Conservation (phyloP, 2,888 invertebrate genomes). For the Rhagonycha fulva region DNA sequence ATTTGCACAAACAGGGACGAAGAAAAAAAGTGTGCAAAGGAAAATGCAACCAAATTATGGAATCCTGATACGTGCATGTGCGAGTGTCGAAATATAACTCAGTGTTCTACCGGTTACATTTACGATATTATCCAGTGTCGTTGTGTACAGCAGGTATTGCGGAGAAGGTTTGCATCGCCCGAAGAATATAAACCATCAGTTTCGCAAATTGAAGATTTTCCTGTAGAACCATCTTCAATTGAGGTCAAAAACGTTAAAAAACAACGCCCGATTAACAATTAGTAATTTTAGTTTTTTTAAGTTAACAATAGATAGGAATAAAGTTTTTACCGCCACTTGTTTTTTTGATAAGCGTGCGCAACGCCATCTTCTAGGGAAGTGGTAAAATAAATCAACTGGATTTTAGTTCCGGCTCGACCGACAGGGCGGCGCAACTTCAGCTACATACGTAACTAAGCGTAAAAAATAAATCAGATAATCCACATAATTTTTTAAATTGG, state of each 20-base stretch:
- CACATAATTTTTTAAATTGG: no score
- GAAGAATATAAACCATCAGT: background rate
- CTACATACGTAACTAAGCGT: no score
- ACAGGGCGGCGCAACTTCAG: no score
- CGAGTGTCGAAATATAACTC: slow-evolving; percentile 58
- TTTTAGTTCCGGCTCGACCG: no score
- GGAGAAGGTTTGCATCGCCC: slow-evolving; percentile 26
- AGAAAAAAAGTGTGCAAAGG: slow-evolving; percentile 61
- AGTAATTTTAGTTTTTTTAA: background rate
- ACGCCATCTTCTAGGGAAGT: no score
- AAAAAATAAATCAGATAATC: no score
- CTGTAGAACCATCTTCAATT: slow-evolving; percentile 17
- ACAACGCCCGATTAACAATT: background rate
- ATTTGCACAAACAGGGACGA: slow-evolving; percentile 65
- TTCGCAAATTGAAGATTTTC: slow-evolving; percentile 8
- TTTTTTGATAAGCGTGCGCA: no score
- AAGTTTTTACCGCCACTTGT: background rate
- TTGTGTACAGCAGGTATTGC: slow-evolving; percentile 51
- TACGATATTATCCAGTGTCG: slow-evolving; percentile 64
- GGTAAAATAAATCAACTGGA: no score
- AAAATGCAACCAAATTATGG: slow-evolving; percentile 62
- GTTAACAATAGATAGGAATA: background rate
- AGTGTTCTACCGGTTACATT: slow-evolving; percentile 65
- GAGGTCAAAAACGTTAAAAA: background rate
- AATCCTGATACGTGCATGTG: slow-evolving; percentile 64